These are phyloP conservation scores for Maniola jurtina DNA, from an alignment of 1,140 invertebrate species.

Conservation along the genomic window DNA sequence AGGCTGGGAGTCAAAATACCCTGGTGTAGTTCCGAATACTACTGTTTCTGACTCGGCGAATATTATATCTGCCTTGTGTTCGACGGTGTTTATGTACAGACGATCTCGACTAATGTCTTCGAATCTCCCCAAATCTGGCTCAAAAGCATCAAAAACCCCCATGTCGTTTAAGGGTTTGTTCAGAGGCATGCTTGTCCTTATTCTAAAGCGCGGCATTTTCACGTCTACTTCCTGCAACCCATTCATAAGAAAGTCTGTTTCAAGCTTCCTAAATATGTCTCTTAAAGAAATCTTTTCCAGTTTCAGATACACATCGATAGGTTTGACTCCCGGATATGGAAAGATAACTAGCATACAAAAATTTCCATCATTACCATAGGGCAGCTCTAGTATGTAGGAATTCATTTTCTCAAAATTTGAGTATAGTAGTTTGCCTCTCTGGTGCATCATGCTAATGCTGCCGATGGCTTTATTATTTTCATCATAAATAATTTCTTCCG, in stretches of 20 bases:
- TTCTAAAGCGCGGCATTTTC: conserved; percentile 83
- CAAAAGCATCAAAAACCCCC: conserved; percentile 85
- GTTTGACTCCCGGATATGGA: conserved; percentile 37
- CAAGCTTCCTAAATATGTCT: conserved; percentile 63
- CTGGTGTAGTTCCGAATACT: conserved; percentile 82
- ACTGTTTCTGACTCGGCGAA: conserved; percentile 88
- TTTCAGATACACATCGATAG: conserved; percentile 42
- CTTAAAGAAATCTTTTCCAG: conserved; percentile 37
- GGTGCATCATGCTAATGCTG: conserved; percentile 80
- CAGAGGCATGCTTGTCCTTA: conserved; percentile 81
- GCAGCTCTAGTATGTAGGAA: conserved; percentile 55
- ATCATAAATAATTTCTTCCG: conserved; percentile 60
- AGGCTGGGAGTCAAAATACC: conserved; percentile 71
- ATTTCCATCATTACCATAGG: conserved; percentile 78
- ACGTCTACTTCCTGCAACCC: conserved; percentile 80
- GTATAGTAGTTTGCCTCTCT: conserved; percentile 71
- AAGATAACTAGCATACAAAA: conserved; percentile 52
- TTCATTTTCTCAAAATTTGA: conserved; percentile 73
- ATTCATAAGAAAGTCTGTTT: conserved; percentile 52
- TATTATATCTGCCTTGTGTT: conserved; percentile 88
- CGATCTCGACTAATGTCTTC: conserved; percentile 79
- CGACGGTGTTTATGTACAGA: conserved; percentile 77
- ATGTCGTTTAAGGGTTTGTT: conserved; percentile 79
- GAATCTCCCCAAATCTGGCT: conserved; percentile 80
- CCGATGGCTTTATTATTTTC: conserved; percentile 69